Conservation (phyloP, 2,113 vertebrate genomes). For the Cyphomyrus discorhynchus region DNA sequence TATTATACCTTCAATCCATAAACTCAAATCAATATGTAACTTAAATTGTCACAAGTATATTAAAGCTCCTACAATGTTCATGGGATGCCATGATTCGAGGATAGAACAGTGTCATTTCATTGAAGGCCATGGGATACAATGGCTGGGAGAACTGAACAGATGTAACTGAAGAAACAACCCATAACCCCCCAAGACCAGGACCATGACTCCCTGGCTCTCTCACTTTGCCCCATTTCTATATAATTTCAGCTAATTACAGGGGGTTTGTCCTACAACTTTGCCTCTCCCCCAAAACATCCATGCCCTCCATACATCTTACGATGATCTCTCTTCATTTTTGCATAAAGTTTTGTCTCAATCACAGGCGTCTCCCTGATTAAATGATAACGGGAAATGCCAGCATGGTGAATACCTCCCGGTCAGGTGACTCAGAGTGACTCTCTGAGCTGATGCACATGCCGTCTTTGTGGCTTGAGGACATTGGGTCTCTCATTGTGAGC, state of each 20-base stretch:
- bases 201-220: not conserved
- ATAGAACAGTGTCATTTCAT: not conserved
- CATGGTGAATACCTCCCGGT: not conserved
- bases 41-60: no score
- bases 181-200: not conserved
- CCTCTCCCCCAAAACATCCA: not conserved
- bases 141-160: not conserved
- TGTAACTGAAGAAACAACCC: not conserved
- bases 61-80: not conserved
- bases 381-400: not conserved
- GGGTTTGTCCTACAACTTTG: not conserved
- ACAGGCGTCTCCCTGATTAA: not conserved
- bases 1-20: no score
- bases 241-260: not conserved
- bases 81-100: not conserved
- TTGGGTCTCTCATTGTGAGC: not conserved
- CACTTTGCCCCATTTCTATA: not conserved
- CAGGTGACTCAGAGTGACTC: no score
- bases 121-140: not conserved
- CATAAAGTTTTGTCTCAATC: not conserved
- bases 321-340: not conserved
- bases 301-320: not conserved
- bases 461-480: not conserved
- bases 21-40: no score
- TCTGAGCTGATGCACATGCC: not conserved